Evolutionary conservation across 2,888 invertebrate species (phyloP).

Genomic region (Empis livida): DNA sequence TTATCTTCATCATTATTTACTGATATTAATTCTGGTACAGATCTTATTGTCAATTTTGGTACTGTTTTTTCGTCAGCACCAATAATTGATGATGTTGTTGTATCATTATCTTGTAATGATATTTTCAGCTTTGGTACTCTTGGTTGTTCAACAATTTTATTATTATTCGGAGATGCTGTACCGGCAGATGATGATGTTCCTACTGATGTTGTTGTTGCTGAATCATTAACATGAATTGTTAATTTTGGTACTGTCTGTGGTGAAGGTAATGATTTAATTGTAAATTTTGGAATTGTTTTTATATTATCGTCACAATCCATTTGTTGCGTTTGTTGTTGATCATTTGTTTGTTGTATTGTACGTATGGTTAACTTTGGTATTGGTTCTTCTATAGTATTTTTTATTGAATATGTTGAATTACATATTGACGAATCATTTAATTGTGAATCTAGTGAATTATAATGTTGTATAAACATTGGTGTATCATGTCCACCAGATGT

Average conservation of each 20-base stretch:
- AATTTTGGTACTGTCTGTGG: constrained; percentile 35
- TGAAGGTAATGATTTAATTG: constrained; percentile 12
- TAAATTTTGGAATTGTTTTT: constrained; percentile 15
- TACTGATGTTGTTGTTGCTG: constrained; percentile 6
- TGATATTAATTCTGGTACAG: constrained; percentile 3
- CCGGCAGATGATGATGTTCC: background rate
- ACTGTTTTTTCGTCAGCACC: constrained; percentile 16
- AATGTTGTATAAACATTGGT: constrained; percentile 11
- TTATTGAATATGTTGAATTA: background rate
- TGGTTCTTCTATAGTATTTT: constrained; percentile 2
- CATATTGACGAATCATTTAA: background rate
- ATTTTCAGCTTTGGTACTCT: constrained; percentile 26
- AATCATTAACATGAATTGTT: constrained; percentile 37
- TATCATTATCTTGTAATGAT: constrained; percentile 29
- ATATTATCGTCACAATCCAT: background rate
- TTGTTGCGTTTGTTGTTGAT: background rate
- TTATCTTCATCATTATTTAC: constrained; percentile 5
- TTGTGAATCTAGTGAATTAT: constrained; percentile 9
- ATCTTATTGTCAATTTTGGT: constrained; percentile 24
- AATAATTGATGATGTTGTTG: constrained; percentile 21
- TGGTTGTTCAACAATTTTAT: background rate
- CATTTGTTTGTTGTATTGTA: constrained; percentile 6
- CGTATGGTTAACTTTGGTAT: constrained; percentile 13
- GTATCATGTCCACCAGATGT: constrained; percentile 15
- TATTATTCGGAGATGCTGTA: constrained; percentile 17